Percentiles rank a stretch among this genome's conserved stretches.
Evolutionary conservation across 2,113 vertebrate species (phyloP).

Genomic region (Pogonocichla stellata): DNA sequence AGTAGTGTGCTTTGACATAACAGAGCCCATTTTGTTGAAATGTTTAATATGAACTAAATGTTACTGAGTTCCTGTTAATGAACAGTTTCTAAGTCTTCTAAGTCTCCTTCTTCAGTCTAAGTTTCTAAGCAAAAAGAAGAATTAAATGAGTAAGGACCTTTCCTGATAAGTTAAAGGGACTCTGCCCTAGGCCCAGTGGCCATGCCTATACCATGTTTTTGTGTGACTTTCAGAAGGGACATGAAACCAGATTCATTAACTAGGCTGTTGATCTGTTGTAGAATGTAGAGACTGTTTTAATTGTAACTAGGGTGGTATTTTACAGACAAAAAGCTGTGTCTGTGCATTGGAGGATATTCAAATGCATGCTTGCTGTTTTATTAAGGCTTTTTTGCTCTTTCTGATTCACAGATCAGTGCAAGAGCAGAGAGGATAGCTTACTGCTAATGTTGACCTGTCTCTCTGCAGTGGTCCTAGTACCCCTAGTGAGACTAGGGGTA

Average conservation of each 20-base stretch:
- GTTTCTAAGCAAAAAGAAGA: not conserved
- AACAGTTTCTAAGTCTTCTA: not conserved
- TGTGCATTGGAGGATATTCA: not conserved
- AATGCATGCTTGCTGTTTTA: not conserved
- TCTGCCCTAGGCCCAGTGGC: not conserved
- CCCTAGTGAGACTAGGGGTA: not conserved
- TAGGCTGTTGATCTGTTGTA: not conserved
- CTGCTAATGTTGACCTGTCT: fast-evolving
- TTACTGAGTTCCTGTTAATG: not conserved
- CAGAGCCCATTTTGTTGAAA: not conserved
- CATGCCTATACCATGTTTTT: not conserved
- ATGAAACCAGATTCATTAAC: not conserved
- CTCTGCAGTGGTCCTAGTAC: not conserved
- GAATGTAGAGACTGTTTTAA: not conserved
- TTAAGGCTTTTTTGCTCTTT: not conserved
- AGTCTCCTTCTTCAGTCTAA: no score
- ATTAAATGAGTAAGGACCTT: not conserved
- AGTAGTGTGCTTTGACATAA: not conserved
- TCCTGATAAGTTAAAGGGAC: not conserved
- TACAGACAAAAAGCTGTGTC: not conserved
- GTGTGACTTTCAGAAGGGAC: not conserved
- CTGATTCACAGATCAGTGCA: not conserved
- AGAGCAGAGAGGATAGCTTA: not conserved
- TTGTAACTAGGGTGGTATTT: not conserved
- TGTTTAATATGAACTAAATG: not conserved